A percentile compares a stretch with the other conserved stretches of the same genome.
Conservation (phyloP, 2,888 invertebrate genomes). For the Gisinianus flammeolus region DNA sequence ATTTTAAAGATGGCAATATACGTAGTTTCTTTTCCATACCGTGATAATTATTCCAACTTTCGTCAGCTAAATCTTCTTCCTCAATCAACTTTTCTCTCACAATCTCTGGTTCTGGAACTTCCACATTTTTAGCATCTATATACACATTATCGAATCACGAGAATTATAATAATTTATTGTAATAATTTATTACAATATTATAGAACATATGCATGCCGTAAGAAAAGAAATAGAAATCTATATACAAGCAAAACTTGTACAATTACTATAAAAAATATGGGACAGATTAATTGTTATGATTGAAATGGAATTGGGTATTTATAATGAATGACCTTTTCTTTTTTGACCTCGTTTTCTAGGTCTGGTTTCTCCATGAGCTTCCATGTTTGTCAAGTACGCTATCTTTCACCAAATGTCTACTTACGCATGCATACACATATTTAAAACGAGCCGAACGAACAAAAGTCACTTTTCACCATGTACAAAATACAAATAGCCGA, state of each 20-base stretch:
- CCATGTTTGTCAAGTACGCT: constrained; percentile 17
- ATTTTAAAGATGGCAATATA: background rate
- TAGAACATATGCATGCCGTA: background rate
- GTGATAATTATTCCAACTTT: constrained; percentile 31
- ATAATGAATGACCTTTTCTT: constrained; percentile 27
- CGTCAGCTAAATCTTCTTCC: constrained; percentile 27
- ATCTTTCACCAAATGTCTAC: background rate
- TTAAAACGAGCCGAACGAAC: too few species aligned
- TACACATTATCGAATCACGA: background rate
- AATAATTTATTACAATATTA: background rate
- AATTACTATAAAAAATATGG: too few species aligned
- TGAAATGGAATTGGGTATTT: background rate
- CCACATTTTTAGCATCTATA: constrained; percentile 8
- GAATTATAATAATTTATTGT: background rate
- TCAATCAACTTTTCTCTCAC: constrained; percentile 19
- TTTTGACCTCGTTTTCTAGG: constrained; percentile 37
- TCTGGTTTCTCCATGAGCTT: constrained; percentile 41
- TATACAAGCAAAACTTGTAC: background rate
- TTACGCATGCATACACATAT: background rate
- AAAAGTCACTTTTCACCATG: background rate
- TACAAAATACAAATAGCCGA: background rate
- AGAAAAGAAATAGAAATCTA: background rate
- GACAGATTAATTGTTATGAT: too few species aligned
- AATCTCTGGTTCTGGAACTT: constrained; percentile 35
- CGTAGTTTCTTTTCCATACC: constrained; percentile 12